Base-by-base conservation (phyloP, 2,797 vertebrate species). In the Thalassophryne amazonica region DNA sequence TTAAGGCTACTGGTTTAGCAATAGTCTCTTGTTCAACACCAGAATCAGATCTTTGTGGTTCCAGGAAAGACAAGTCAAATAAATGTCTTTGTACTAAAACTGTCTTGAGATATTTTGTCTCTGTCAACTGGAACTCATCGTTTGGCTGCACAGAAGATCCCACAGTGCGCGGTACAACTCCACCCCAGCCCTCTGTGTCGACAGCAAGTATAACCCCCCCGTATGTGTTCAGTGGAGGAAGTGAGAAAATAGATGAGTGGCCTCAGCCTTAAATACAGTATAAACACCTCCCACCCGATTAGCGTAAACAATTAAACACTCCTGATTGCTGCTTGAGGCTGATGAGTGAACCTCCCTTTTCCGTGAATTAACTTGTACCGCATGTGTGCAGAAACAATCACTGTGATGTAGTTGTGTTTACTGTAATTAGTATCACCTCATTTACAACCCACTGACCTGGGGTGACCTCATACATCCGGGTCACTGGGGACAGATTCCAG, bases 371-470 rank as follows among this genome's bases (percentile, higher is more conserved):
- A 77, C 62, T 63, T 25, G 30, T 60, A 60, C n/a, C 36, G 51
- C 60, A 50, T 30, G 63, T 65, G 50, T 31, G 46, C 69, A 76
- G 45, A 67, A 67, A 61, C 61, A 72, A 36, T 36, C 54, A 51
- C 58, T 41, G 60, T 51, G 63, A 78, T 51, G 57, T 74, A 62
- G 32, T 9, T 41, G 47, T 79, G 75, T 85, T 89, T 86, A 83
- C 78, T 73, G 87, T 86, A 87, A 89, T 90, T 88, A 89, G 85
- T 59, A 77, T 78, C 85, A 83, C 78, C 79, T 85, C 75, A 85
- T 88, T 84, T 85, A 81, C 75, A 84, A 82, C 67, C 72, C 53
- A 19, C 57, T 86, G 82, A 87, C 82, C 86, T 86, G 47, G 27
- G 43, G 64, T 82, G 83, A 86, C 85, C 82, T 51, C 23, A 48